Evolutionary conservation across 2,113 vertebrate genomes (phyloP), one percentile per base, ranked within the genome.

Genomic region (Seriola quinqueradiata): DNA sequence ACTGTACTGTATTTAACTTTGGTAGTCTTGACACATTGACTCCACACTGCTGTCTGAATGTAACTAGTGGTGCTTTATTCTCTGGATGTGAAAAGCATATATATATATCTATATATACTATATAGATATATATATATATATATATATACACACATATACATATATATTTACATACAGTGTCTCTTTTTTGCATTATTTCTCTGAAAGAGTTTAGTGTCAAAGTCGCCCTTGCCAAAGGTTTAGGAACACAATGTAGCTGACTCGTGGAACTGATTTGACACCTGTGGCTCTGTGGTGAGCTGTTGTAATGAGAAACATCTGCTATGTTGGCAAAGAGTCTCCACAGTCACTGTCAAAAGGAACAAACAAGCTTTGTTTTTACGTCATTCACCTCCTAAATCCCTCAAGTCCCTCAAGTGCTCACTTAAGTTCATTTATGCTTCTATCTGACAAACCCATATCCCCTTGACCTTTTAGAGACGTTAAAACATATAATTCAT

Each of bases 31-130:
- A 89, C 81, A 85, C 64, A 65, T 80, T 44, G 85, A 83, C 76
- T 82, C 87, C 79, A 85, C 84, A 79, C 85, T 92, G 78, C 85
- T 95, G 90, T 95, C 87, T 91, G 92, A 92, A 93, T 94, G 88
- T 91, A 86, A 82, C 52, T 83, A 60, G 68, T 85, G 79, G 79
- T 87, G 55, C 73, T 88, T 86, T 74, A 75, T 87, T 87, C 50
- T 90, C 23, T 90, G 63, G 74, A 84, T 83, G 79, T 90, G 66
- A 82, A 91, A 77, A 44, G 60, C 34, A 65, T 70, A 69, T 55
- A 40, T 4, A 59, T 9, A 77, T 4, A 55, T 14, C 28, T 5
- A 60, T 44, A 63, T n/a, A 71, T 16, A 25, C 25, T 25, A 25
- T 25, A 25, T 25, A 25, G 25, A 25, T 25, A 75, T 19, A 61